These are phyloP conservation scores for Hypolimnas misippus DNA, from an alignment of 2,888 invertebrate genomes.

Conservation along the genomic window DNA sequence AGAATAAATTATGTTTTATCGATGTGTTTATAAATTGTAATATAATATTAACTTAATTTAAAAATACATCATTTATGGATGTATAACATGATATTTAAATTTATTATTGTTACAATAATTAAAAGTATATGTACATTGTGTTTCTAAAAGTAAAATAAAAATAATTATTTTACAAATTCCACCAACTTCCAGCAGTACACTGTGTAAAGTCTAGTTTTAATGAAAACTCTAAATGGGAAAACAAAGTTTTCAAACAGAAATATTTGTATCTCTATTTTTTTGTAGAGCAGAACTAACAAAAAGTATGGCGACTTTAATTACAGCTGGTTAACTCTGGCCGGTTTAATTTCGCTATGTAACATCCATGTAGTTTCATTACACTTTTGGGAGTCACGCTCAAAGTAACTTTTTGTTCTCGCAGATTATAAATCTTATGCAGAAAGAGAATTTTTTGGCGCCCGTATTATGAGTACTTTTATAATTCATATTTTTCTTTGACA, in stretches of 20 bases:
- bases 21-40: too few species aligned
- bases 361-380: conserved; percentile 21
- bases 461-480: conserved; percentile 13
- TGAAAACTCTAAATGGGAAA: conserved; percentile 8
- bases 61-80: too few species aligned
- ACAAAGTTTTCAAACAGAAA: conserved; percentile 11
- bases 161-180: not conserved
- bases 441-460: conserved; percentile 15
- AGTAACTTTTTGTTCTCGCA: conserved; percentile 18
- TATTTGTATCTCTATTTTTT: conserved; percentile 21
- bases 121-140: not conserved
- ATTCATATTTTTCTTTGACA: conserved; percentile 19
- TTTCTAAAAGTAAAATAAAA: not conserved
- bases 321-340: conserved; percentile 19
- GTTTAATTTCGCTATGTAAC: conserved; percentile 21
- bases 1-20: too few species aligned
- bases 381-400: conserved; percentile 17
- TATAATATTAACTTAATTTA: too few species aligned
- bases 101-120: too few species aligned
- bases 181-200: not conserved
- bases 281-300: conserved; percentile 23
- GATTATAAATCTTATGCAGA: conserved; percentile 24
- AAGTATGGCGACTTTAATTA: conserved; percentile 29
- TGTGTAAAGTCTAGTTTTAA: not conserved
- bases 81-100: too few species aligned